Base-by-base conservation (phyloP, 2,888 invertebrate species). In the Synergus gifuensis region DNA sequence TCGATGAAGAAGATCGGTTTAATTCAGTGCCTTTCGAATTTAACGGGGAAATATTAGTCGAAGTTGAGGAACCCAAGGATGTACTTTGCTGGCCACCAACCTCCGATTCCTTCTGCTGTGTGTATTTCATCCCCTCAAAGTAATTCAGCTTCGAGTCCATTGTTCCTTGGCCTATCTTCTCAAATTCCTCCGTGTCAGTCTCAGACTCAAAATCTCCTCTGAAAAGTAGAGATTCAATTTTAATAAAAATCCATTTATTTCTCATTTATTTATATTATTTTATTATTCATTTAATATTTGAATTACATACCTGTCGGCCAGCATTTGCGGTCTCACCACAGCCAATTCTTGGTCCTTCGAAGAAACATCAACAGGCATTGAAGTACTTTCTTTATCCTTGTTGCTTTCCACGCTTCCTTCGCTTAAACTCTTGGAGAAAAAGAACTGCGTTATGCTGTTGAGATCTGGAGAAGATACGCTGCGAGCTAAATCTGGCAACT, bases 171-270 rank as follows among this genome's bases (percentile, higher is more conserved):
- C 95, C 94, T 11, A 97, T 94, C 90, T 96, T 96, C 92, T 97
- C 97, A 92, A 97, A 97, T 89, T 96, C 97, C 87, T 96, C 96
- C 0, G 96, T 95, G 88, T 97, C 97, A 0, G 96, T 96, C 92
- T 96, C 96, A 0, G 96, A 97, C 89, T 96, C 97, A 89, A 96
- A 95, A 49, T 86, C 90, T 83, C 95, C 96, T 90, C 96, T 96
- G 93, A 4, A 86, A 84, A 66, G 12, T 73, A 73, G 2, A 73
- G 1, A n/a, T 11, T 42, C 8, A 3, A 44, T 66, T 66, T 16
- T 42, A 9, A 14, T 28, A 11, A 4, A 42, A 42, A n/a, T 16
- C 18, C 12, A 42, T 42, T 36, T n/a, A 42, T n/a, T 36, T 66
- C 5, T 9, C 4, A 5, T 18, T 62, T 62, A 62, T 18, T 18